Evolutionary conservation across 2,888 invertebrate species (phyloP).

Genomic region (Dasysyrphus albostriatus): DNA sequence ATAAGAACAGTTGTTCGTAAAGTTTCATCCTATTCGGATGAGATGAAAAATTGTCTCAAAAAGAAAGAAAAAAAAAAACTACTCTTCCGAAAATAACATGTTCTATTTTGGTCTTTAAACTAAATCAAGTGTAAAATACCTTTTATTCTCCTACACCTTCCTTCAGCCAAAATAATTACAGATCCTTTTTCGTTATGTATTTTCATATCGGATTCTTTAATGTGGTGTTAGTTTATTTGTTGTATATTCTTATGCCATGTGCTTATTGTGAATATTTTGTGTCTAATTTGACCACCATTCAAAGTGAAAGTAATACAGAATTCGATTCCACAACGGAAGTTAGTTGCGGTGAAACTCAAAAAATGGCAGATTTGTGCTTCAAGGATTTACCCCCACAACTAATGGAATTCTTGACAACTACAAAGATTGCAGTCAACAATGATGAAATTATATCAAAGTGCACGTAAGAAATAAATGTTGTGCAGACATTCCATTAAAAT

Average conservation of each 20-base stretch:
- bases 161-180: background rate
- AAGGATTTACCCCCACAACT: constrained; percentile 82
- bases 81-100: too few species aligned
- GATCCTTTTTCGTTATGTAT: constrained; percentile 22
- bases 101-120: background rate
- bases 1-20: too few species aligned
- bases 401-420: constrained; percentile 81
- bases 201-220: constrained; percentile 1
- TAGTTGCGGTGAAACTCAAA: constrained; percentile 80
- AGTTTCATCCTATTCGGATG: too few species aligned
- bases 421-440: constrained; percentile 81
- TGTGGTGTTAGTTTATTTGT: constrained; percentile 30
- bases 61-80: too few species aligned
- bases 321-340: constrained; percentile 27
- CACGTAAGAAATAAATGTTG: constrained; percentile 79
- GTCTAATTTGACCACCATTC: constrained; percentile 21
- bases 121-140: background rate
- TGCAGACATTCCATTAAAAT: background rate
- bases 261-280: constrained; percentile 39
- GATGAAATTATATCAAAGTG: constrained; percentile 82
- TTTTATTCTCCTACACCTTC: background rate
- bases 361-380: constrained; percentile 82
- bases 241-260: constrained; percentile 38
- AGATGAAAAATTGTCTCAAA: too few species aligned
- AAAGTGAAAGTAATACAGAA: constrained; percentile 1